Conservation (phyloP, 2,797 vertebrate species). For the Phoebastria nigripes region DNA sequence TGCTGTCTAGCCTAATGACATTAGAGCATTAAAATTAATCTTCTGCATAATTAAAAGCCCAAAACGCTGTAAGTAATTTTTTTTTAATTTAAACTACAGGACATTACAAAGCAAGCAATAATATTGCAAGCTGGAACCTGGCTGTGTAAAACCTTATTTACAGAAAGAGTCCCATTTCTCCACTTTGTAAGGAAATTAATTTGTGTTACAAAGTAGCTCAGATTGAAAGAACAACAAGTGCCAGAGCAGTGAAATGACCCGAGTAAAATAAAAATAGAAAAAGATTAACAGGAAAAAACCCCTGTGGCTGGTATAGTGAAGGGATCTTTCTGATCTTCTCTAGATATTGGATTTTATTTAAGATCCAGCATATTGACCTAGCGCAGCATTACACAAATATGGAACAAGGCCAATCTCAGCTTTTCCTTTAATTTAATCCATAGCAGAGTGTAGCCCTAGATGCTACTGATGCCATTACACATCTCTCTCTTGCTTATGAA, state of each 20-base stretch:
- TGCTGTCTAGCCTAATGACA: not conserved
- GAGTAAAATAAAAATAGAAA: not conserved
- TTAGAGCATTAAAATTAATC: slow-evolving; percentile 1
- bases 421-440: not conserved
- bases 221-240: not conserved
- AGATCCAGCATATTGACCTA: not conserved
- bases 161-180: not conserved
- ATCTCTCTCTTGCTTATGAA: accelerated
- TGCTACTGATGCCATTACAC: not conserved
- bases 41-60: slow-evolving; percentile 31
- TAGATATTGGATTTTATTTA: not conserved
- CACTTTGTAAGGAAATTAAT: slow-evolving; percentile 29
- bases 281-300: not conserved
- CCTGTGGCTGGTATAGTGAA: not conserved
- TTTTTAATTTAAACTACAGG: not conserved
- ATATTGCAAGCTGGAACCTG: not conserved
- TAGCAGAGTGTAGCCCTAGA: accelerated
- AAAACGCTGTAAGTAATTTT: not conserved
- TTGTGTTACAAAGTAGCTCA: not conserved
- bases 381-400: not conserved
- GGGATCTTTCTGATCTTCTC: not conserved
- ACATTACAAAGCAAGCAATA: not conserved
- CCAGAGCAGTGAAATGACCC: not conserved
- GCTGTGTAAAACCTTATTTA: not conserved
- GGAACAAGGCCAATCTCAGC: not conserved